Evolutionary conservation across 2,888 invertebrate species (phyloP).

Genomic region (Ptychoptera albimana): DNA sequence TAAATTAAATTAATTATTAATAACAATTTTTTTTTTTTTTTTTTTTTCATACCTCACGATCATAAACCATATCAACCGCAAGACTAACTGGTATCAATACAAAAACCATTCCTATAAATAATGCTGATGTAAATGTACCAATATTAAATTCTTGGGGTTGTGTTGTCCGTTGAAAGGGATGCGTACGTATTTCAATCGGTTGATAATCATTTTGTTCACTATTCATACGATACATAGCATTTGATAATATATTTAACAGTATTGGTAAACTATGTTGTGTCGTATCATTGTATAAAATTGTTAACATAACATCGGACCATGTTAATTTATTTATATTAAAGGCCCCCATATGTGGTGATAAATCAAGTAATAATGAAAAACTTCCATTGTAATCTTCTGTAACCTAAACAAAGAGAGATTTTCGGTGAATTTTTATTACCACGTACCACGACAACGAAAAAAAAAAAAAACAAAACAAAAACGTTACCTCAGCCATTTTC

Average conservation of each 20-base stretch:
- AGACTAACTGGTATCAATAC: constrained; percentile 60
- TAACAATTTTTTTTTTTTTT: no score
- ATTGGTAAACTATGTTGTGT: constrained; percentile 65
- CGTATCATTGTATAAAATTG: constrained; percentile 61
- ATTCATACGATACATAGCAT: constrained; percentile 36
- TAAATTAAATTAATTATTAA: no score
- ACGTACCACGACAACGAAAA: background rate
- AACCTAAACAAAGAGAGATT: background rate
- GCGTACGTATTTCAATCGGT: constrained; percentile 46
- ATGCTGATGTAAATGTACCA: constrained; percentile 53
- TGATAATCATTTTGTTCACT: constrained; percentile 32
- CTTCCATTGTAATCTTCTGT: constrained; percentile 44
- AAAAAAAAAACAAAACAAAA: background rate
- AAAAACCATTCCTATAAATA: constrained; percentile 68
- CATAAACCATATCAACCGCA: constrained; percentile 66
- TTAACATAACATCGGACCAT: constrained; percentile 37
- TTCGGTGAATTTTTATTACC: no score
- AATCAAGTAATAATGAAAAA: constrained; percentile 42
- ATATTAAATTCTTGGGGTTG: constrained; percentile 57
- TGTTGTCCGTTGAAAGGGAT: constrained; percentile 57
- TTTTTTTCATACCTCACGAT: constrained; percentile 47
- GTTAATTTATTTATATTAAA: constrained; percentile 41
- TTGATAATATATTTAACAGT: constrained; percentile 52
- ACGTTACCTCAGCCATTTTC: constrained; percentile 18
- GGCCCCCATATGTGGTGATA: constrained; percentile 50